A percentile compares a stretch with the other conserved stretches of the same genome.
These are phyloP conservation scores for Tenthredo notha DNA, from an alignment of 2,888 invertebrate genomes.

Conservation along the genomic window DNA sequence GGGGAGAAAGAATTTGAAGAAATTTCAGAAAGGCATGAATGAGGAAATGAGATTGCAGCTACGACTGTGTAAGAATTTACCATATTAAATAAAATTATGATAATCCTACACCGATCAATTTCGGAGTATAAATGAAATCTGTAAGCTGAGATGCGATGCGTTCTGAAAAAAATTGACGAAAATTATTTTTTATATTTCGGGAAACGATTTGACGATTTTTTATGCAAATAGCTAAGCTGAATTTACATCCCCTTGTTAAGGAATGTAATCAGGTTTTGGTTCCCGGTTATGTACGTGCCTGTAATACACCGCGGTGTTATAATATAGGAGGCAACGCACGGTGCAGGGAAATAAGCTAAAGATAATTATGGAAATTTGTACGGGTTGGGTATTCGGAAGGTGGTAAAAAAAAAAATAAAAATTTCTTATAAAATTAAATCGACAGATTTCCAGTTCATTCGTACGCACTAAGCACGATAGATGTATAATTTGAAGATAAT, in stretches of 20 bases:
- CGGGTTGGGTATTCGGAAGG: not conserved
- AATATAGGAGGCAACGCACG: not conserved
- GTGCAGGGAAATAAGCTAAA: not conserved
- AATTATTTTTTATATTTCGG: not conserved
- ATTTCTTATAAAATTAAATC: not conserved
- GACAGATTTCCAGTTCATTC: constrained; percentile 4
- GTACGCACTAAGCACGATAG: not conserved
- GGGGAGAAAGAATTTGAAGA: not conserved
- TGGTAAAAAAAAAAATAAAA: not conserved
- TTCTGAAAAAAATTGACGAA: not conserved
- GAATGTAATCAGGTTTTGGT: constrained; percentile 28
- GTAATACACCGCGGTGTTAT: not conserved
- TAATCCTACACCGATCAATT: not conserved
- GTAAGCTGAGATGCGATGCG: not conserved
- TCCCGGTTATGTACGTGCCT: not conserved
- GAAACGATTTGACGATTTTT: not conserved
- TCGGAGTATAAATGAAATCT: not conserved
- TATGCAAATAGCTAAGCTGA: constrained; percentile 8
- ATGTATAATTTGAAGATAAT: not conserved
- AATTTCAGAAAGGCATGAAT: not conserved
- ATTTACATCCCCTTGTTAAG: constrained; percentile 12
- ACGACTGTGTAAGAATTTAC: not conserved
- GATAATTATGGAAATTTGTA: not conserved
- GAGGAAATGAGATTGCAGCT: not conserved
- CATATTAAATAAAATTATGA: not conserved